Evolutionary conservation across 2,797 vertebrate genomes (phyloP), one percentile per base, ranked within the genome.

Genomic region (Acipenser ruthenus): DNA sequence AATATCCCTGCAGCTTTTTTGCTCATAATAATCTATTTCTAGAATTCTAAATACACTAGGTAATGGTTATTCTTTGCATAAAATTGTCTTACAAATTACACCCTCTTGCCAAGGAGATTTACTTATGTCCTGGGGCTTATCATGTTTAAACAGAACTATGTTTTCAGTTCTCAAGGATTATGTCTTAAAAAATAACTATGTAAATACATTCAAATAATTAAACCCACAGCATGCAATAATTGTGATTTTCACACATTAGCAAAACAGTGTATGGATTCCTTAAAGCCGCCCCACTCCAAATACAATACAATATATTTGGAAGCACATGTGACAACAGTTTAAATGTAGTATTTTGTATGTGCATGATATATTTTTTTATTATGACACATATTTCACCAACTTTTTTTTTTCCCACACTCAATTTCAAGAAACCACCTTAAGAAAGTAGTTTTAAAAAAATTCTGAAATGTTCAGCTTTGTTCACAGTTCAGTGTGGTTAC

Each of bases 161-260:
- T 66, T 62, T 10, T 55, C 48, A 64, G 59, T 67, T 71, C 67
- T 60, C 59, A 65, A 50, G 62, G 64, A 71, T 68, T 67, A 65
- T 51, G 52, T 68, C 60, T 49, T 65, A 68, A 68, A 71, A 62
- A 65, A 65, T 65, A 68, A 60, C 63, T 67, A 50, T 15, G 58
- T 52, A 71, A 63, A 71, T 64, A 50, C 63, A 68, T 62, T 68
- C 15, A 58, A 62, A 68, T 68, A 68, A 71, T 68, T 71, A 68
- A 71, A 50, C 37, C 59, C 47, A 65, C 66, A 52, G 49, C 58
- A 68, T 51, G 48, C 67, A 51, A 48, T 59, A 60, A 60, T 62
- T 62, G 56, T 15, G 60, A 67, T 58, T 67, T 71, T 53, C 60
- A 63, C 61, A 56, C 62, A 64, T 18, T 50, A 64, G 23, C 58